These are phyloP conservation scores for Malurus alboscapulatus DNA, from an alignment of 2,113 vertebrate genomes.

Conservation along the genomic window DNA sequence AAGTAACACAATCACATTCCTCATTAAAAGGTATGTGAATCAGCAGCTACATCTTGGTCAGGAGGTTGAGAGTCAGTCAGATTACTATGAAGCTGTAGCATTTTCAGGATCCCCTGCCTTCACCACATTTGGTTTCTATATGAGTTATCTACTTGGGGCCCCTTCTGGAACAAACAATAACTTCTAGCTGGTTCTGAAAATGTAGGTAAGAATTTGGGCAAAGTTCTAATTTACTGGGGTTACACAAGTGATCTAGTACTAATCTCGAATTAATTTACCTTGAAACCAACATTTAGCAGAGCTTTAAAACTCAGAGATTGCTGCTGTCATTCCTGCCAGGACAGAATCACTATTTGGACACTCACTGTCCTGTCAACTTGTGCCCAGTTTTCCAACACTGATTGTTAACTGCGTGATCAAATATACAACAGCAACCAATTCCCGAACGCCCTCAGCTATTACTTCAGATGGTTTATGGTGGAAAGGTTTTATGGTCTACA, in stretches of 20 bases:
- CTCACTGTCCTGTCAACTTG: background rate
- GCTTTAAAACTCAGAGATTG: background rate
- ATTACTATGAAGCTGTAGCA: background rate
- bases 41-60: background rate
- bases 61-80: background rate
- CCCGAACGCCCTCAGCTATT: background rate
- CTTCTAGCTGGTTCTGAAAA: background rate
- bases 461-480: background rate
- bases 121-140: background rate
- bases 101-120: background rate
- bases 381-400: background rate
- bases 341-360: background rate
- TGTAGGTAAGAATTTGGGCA: background rate
- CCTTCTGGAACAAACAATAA: background rate
- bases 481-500: background rate
- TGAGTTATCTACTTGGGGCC: accelerated
- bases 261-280: background rate
- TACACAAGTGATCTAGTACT: background rate
- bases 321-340: background rate
- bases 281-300: background rate
- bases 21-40: background rate
- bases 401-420: background rate
- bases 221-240: background rate
- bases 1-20: background rate
- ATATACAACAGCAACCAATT: background rate